Evolutionary conservation across 1,140 invertebrate species (phyloP).

Genomic region (Heliconius eleuchia): DNA sequence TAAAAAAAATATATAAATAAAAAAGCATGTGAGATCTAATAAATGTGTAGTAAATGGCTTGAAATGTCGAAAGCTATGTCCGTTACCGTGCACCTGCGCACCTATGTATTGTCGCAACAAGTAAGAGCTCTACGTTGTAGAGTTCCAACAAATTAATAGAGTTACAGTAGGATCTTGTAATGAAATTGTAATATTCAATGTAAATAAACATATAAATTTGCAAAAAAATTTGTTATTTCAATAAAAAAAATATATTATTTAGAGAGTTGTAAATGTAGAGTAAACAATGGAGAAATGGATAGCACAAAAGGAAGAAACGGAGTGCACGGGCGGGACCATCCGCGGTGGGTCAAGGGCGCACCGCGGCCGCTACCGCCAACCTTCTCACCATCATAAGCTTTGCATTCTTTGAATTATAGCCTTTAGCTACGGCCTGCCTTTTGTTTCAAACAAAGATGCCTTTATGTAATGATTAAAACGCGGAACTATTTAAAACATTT

Average conservation of each 20-base stretch:
- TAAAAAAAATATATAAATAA: neutral
- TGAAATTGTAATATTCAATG: neutral
- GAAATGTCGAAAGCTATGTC: neutral
- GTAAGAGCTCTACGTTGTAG: neutral
- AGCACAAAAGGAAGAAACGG: constrained; percentile 50
- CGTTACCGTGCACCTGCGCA: neutral
- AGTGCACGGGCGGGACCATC: constrained; percentile 45
- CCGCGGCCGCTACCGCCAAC: constrained; percentile 52
- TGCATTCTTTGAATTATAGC: constrained; percentile 51
- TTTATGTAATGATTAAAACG: constrained; percentile 29
- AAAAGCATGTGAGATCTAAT: neutral
- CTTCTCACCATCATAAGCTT: constrained; percentile 43
- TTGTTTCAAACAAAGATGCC: constrained; percentile 38
- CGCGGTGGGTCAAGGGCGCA: constrained; percentile 60
- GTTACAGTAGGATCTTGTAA: neutral
- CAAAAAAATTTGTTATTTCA: neutral
- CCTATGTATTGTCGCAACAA: neutral
- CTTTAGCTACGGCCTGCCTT: constrained; percentile 45
- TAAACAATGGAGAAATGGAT: constrained; percentile 52
- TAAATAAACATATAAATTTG: neutral
- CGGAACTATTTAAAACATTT: constrained; percentile 10
- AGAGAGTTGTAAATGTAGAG: constrained; percentile 20
- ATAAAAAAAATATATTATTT: neutral
- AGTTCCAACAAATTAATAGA: neutral
- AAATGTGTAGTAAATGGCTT: neutral